Evolutionary conservation across 1,140 invertebrate genomes (phyloP), one percentile per base, ranked within the genome.

Genomic region (Tetramorium simillimum): DNA sequence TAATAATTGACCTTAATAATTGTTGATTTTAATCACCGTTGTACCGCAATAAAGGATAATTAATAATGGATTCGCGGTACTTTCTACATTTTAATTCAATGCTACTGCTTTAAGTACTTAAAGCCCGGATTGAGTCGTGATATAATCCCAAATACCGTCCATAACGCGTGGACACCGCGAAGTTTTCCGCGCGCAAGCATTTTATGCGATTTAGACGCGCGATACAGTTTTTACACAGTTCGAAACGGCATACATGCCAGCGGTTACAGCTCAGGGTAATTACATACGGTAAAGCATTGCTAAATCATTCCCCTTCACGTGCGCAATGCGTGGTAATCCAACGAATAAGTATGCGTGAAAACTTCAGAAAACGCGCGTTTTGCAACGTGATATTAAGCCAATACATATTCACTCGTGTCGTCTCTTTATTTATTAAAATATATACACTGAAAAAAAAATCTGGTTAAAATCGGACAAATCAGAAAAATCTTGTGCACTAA

Each of bases 221-320:
- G 75, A 49, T 78, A 78, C 12, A 49, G 24, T 78, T 78, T 78
- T 65, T 78, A 28, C 12, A 12, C 16, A 12, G 37, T 46, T 40
- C 24, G 40, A 43, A 10, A 18, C 18, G 40, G 9, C 21, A 43
- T 60, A 37, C 10, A 37, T 40, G 37, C 21, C 49, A 6, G 40
- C 33, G 7, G n/a, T 1, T 24, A 24, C 33, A 24, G 37, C 16
- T 63, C 10, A 0, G n/a, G 7, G 3, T 81, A 70, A 81, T 81
- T 81, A 70, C 16, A 2, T 5, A 18, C 14, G 10, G 4, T 12
- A 12, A 12, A 81, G 12, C n/a, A 21, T 69, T 51, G 46, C 63
- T 40, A 81, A 37, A 70, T 69, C 77, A 24, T 81, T 81, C 21
- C 46, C 63, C 46, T 81, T 81, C 46, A 53, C 63, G 16, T n/a